Evolutionary conservation across 2,113 vertebrate genomes (phyloP), one percentile per base, ranked within the genome.

Genomic region (Ivindomyrus marchei): DNA sequence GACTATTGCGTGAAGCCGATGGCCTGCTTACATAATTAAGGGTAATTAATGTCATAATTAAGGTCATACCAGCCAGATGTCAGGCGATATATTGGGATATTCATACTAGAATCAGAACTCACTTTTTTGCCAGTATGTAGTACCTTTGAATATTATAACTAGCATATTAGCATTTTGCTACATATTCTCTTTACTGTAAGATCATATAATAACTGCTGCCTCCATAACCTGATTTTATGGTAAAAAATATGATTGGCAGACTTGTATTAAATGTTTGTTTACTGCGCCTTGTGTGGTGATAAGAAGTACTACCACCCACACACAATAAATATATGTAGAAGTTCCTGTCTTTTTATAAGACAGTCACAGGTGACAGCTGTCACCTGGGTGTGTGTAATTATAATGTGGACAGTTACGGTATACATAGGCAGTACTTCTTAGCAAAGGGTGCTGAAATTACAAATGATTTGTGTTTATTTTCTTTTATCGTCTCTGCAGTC

Each of bases 401-500:
- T n/a, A 11, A n/a, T 11, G 58, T 56, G 56, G 8, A 62, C 58
- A 3, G 58, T n/a, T 66, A 11, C 58, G 0, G 24, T 3, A 27
- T 46, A 6, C 45, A 46, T 27, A 66, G 7, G 58, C 15, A 39
- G 70, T 77, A 77, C 70, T 31, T 24, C 15, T 84, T 84, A 84
- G 80, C 42, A 46, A 21, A 24, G 80, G 80, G 2, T 84, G 80
- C 36, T 77, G 70, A 77, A 80, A 42, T 80, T 19, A 17, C 15
- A 17, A 80, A 77, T 74, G 13, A 74, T 80, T 77, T 80, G 1
- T 42, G 17, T 42, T 4, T 9, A 70, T 77, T 77, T 19, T 77
- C 36, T 42, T 42, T 77, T 77, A 17, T 91, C 95, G 94, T 93
- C 93, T 56, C 96, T 95, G 89, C 97, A 99, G 98, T 96, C 98